A percentile compares a stretch with the other conserved stretches of the same genome.
Evolutionary conservation across 2,888 invertebrate genomes (phyloP).

Genomic region (Chrysodeixis includens): DNA sequence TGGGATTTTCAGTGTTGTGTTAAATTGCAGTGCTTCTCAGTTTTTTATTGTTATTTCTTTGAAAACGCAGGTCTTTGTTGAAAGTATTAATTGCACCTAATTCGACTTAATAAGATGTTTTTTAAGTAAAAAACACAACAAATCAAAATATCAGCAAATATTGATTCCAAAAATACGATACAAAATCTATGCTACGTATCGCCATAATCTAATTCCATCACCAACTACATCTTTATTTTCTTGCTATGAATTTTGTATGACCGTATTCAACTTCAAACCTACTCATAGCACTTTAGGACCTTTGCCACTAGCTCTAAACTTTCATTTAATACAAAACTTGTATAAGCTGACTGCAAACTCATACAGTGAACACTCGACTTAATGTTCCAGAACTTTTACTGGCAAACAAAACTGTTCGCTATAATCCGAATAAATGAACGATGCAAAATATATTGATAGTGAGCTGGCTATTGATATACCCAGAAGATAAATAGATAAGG

Average conservation of each 20-base stretch:
- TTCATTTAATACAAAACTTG: conserved; percentile 54
- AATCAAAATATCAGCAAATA: too few relatives aligned
- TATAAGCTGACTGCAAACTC: conserved; percentile 37
- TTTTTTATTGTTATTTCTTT: too few relatives aligned
- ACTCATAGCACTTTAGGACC: conserved; percentile 29
- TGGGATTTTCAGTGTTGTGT: neutral
- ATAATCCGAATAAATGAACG: conserved; percentile 50
- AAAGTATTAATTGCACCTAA: too few relatives aligned
- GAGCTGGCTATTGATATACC: neutral
- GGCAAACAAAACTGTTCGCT: conserved; percentile 42
- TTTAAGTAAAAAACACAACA: too few relatives aligned
- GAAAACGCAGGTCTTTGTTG: too few relatives aligned
- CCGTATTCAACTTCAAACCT: conserved; percentile 26
- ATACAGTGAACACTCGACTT: conserved; percentile 42
- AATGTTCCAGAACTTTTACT: conserved; percentile 41
- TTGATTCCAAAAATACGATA: too few relatives aligned
- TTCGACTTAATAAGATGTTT: too few relatives aligned
- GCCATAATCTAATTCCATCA: neutral
- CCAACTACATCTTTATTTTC: conserved; percentile 1
- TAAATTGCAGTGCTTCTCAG: neutral
- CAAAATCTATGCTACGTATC: neutral
- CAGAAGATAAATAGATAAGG: neutral
- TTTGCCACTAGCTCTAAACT: conserved; percentile 41
- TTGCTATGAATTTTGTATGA: conserved; percentile 9
- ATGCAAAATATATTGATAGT: conserved; percentile 40